These are phyloP conservation scores for Xiphorhynchus erythropygius DNA, from an alignment of 2,797 vertebrate genomes.

Conservation along the genomic window DNA sequence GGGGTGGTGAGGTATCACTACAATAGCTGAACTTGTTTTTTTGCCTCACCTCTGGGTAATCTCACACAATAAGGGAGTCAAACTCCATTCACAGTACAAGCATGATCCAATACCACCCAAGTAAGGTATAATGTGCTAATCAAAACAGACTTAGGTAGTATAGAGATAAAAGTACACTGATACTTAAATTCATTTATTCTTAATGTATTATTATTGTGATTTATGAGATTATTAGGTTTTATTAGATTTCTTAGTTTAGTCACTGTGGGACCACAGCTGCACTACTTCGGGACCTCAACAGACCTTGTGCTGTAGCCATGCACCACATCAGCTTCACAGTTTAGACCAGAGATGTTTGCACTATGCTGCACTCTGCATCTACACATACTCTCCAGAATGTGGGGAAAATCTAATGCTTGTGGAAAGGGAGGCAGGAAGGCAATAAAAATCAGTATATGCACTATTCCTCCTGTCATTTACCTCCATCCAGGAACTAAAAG, in stretches of 20 bases:
- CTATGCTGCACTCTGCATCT: not conserved
- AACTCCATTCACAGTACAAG: not conserved
- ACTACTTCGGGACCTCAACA: not conserved
- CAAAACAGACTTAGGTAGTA: not conserved
- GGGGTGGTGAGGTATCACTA: not conserved
- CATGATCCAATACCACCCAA: not conserved
- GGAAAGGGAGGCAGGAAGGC: not conserved
- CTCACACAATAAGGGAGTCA: not conserved
- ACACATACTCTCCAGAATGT: not conserved
- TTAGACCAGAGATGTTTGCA: not conserved
- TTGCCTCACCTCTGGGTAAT: not conserved
- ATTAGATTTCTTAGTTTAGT: not conserved
- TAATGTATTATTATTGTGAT: not conserved
- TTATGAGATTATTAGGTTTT: not conserved
- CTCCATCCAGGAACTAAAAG: not conserved
- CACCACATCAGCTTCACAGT: not conserved
- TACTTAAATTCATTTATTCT: not conserved
- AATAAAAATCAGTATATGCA: not conserved
- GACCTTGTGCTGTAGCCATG: not conserved
- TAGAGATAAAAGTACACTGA: not conserved
- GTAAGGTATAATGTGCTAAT: not conserved
- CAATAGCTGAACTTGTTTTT: not conserved
- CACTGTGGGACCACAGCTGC: not conserved
- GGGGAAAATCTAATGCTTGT: not conserved
- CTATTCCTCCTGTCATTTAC: not conserved